Base-by-base conservation (phyloP, 2,797 vertebrate species). In the Phalanger gymnotis region DNA sequence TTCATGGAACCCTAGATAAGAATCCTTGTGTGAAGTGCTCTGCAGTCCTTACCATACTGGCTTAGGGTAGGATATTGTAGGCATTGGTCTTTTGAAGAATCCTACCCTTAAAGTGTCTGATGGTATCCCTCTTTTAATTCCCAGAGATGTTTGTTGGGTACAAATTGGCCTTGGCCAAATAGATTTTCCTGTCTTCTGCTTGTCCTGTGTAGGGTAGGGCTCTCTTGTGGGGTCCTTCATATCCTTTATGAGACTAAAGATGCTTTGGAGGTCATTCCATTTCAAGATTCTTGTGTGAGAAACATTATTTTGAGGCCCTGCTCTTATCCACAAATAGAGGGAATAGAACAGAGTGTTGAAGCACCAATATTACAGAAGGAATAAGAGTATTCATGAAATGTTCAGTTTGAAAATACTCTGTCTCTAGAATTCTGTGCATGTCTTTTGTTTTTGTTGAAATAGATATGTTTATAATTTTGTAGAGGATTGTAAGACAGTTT, bases 331-430 rank as follows among this genome's bases (percentile, higher is more conserved):
- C 2, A 81, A 73, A 12, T 40, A 73, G n/a, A 40, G 19, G 19
- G n/a, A 40, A 25, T 47, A 40, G 66, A 40, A 81, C 66, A 81
- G 58, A 61, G 66, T 81, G 66, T 81, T 81, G 34, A 66, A n/a
- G 22, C 11, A 81, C 5, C n/a, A 81, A 10, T 40, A 25, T 19
- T 73, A 40, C n/a, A 47, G 66, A 81, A 25, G 4, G n/a, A 81
- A 10, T 19, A 66, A 40, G 22, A 10, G 16, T 52, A 31, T n/a
- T 91, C 9, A 51, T 1, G 53, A n/a, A 54, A 47, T 54, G 94
- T n/a, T 30, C 53, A 55, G 51, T 14, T 16, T 28, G 2, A 51
- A 16, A 28, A 52, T 0, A 0, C 0, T 52, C 34, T 3, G 5
- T 13, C 47, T 16, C 81, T 30, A 11, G 57, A 90, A 54, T 57